Base-by-base conservation (phyloP, 2,113 vertebrate genomes). In the Natator depressus region DNA sequence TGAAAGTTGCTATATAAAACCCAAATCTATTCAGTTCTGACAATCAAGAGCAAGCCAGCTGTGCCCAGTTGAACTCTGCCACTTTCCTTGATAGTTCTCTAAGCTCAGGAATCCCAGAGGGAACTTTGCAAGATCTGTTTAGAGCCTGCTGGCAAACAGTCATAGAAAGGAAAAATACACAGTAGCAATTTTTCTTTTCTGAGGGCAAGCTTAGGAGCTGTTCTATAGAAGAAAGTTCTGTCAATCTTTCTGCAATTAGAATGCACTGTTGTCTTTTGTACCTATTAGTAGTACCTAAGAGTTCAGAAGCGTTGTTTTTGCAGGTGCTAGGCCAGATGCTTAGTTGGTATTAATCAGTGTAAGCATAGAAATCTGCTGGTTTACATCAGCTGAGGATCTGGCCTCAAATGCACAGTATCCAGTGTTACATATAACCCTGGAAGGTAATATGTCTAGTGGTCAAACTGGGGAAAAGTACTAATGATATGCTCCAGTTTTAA, bases 401-500 rank as follows among this genome's bases (percentile, higher is more conserved):
- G 76, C 38, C 62, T 53, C 0, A 76, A 53, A 82, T 35, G 65
- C 35, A 75, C 42, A 0, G 0, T 14, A 6, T 19, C 1, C 8
- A 38, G 46, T 1, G 0, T 47, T 47, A 59, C 0, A 4, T 80
- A 47, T 38, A 47, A 53, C 65, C 49, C 8, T 84, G 35, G 20
- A 27, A 76, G 80, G 25, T 13, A 88, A 53, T 0, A 1, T 42
- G n/a, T 24, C 31, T 50, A 83, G 14, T 0, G 3, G 78, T 38
- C 75, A 72, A 85, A 9, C 50, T 75, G 24, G 29, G 75, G 19
- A 57, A 82, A 87, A 72, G 38, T 35, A 59, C 69, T 83, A 47
- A 57, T 49, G 6, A 2, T 6, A 5, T 51, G 46, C 49, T 46
- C 55, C 1, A 0, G 29, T 38, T 82, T 38, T 80, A 1, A 0